Percentiles rank a stretch among this genome's conserved stretches.
phyloP scores from a whole-genome alignment of 2,888 invertebrate genomes.

The Iselma pallidipennis region DNA sequence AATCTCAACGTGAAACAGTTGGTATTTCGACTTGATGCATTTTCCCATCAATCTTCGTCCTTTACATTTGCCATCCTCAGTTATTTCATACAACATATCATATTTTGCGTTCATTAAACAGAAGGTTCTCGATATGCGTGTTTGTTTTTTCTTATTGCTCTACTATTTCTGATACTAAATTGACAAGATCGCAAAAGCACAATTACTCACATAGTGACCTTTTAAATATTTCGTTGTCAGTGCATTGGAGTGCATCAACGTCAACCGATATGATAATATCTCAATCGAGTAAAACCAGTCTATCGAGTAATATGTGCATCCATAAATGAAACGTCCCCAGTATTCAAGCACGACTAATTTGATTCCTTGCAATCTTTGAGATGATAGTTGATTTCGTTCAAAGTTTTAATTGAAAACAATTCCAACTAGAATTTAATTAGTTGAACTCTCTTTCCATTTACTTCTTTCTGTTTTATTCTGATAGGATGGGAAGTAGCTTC shows the following conservation, averaged over 20 bases:
- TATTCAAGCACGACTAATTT: constrained; percentile 32
- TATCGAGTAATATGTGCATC: constrained; percentile 35
- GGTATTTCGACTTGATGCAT: background rate
- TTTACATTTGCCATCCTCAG: background rate
- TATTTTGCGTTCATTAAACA: too few species aligned
- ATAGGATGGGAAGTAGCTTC: too few species aligned
- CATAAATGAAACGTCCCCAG: constrained; percentile 27
- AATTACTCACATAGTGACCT: constrained; percentile 23
- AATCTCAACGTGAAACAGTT: background rate
- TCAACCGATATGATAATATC: constrained; percentile 41
- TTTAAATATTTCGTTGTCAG: constrained; percentile 32
- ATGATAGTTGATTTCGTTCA: background rate
- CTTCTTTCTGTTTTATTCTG: too few species aligned
- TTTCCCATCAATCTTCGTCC: background rate
- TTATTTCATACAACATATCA: background rate
- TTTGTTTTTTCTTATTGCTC: too few species aligned
- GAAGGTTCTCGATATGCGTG: too few species aligned
- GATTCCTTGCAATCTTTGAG: constrained; percentile 27
- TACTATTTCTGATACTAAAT: background rate
- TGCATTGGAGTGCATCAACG: constrained; percentile 34
- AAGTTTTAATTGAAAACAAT: background rate
- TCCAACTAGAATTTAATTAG: background rate
- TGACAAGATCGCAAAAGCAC: background rate
- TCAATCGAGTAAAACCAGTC: constrained; percentile 43
- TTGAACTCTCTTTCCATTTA: background rate